Evolutionary conservation across 2,888 invertebrate species (phyloP).

Genomic region (Minunthozetes semirufus): DNA sequence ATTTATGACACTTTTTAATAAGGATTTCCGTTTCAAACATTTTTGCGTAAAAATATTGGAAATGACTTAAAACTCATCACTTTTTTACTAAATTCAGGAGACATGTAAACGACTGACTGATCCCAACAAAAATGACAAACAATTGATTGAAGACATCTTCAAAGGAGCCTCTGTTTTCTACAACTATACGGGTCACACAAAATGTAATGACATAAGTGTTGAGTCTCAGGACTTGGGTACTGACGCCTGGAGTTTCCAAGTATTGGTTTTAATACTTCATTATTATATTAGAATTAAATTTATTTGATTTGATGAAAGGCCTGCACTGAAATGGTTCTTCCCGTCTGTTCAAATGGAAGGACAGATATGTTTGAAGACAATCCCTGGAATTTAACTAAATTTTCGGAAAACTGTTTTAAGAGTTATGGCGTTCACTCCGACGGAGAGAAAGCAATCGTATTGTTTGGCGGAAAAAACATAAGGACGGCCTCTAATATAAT

Average conservation of each 20-base stretch:
- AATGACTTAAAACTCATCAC: not conserved
- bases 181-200: conserved; percentile 64
- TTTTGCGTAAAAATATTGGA: not conserved
- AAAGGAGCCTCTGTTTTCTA: conserved; percentile 66
- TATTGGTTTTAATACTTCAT: not conserved
- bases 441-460: conserved; percentile 59
- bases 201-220: conserved; percentile 34
- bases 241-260: conserved; percentile 37
- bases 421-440: conserved; percentile 62
- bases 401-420: conserved; percentile 61
- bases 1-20: no score
- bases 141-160: conserved; percentile 58
- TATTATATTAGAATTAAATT: not conserved
- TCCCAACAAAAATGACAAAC: conserved; percentile 51
- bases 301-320: conserved; percentile 50
- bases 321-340: conserved; percentile 97
- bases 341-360: conserved; percentile 69
- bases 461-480: conserved; percentile 74
- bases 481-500: conserved; percentile 57
- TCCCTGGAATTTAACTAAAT: conserved; percentile 65
- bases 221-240: conserved; percentile 10
- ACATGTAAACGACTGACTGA: conserved; percentile 54
- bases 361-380: conserved; percentile 74
- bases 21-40: no score
- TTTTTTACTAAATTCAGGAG: conserved; percentile 47